Base-by-base conservation (phyloP, 2,113 vertebrate species). In the Numenius arquata region DNA sequence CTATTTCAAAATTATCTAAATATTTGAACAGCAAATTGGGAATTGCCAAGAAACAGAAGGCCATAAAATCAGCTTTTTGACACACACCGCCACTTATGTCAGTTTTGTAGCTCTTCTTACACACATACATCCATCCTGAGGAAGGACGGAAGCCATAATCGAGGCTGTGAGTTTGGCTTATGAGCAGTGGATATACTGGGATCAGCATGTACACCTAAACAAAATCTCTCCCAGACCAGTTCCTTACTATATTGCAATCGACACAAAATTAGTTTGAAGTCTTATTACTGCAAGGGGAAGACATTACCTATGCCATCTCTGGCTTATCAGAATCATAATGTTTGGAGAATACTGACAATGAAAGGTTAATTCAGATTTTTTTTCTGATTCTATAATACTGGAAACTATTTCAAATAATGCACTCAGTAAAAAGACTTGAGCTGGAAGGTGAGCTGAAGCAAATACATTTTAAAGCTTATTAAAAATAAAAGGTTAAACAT, bases 401-500 rank as follows among this genome's bases (percentile, higher is more conserved):
- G 50, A 70, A 84, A 55, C 1, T 0, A 50, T 62, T 83, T 77
- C 32, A 58, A 45, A 67, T 32, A 81, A 58, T 3, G 2, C 48
- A 26, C 16, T 87, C 47, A 78, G 29, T 36, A 67, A 65, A 82
- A 71, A 41, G 19, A 45, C 27, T 63, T 36, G 22, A 82, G 70
- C 14, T 74, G 21, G 30, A 68, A 80, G 56, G 52, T 77, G 41
- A 63, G n/a, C 6, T 43, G 59, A 92, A 26, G 25, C n/a, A 95
- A 88, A 78, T 23, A 47, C 10, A 74, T 62, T 73, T 76, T 22
- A 61, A 70, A 81, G 12, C 12, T 73, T 65, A 20, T 74, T 73
- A 43, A 82, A 91, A 87, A 87, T 27, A 90, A 82, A 83, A 87
- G 12, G 76, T 58, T 76, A 89, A 85, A 75, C 30, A 48, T 75